Base-by-base conservation (phyloP, 2,888 invertebrate species). In the Drosophila ustulata region DNA sequence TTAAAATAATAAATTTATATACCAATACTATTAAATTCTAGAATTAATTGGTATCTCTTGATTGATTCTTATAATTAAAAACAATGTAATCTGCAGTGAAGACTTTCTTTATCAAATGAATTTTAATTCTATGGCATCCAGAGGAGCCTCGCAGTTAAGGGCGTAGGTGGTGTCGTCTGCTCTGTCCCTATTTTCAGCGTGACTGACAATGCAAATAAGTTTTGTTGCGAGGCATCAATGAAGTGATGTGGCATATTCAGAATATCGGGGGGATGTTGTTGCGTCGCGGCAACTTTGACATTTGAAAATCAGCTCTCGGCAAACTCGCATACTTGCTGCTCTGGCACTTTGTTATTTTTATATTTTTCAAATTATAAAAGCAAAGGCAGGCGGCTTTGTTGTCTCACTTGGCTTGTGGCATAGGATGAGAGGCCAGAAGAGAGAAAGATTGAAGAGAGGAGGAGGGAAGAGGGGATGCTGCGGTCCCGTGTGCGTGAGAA, bases 341-440 rank as follows among this genome's bases (percentile, higher is more conserved):
- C 71, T 71, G 72, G 65, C 68, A 74, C 62, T 66, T 80, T 86
- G 89, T 85, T 84, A 88, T 89, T 88, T 89, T 85, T 87, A 89
- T 88, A 89, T 88, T 87, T 84, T 85, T 89, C 81, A 88, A 85
- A 85, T 89, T 89, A 89, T 80, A 89, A 85, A 86, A 75, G 75
- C 67, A 87, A 82, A 83, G 64, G 71, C 77, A 68, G 30, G 56
- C 72, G 80, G 71, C 79, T 85, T 75, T 85, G 77, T 72, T 85
- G 71, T 75, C 85, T 43, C 66, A 53, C 62, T 67, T 46, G 58
- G 51, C 11, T 26, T 4, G 28, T 25, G 32, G 30, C 11, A 34
- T 30, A 23, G 32, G 25, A 18, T 5, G 34, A 34, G n/a, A 13
- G 3, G 28, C 5, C 26, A 28, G 45, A 6, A 30, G 43, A 18